phyloP scores from a whole-genome alignment of 2,888 invertebrate genomes.

The Arge pagana region DNA sequence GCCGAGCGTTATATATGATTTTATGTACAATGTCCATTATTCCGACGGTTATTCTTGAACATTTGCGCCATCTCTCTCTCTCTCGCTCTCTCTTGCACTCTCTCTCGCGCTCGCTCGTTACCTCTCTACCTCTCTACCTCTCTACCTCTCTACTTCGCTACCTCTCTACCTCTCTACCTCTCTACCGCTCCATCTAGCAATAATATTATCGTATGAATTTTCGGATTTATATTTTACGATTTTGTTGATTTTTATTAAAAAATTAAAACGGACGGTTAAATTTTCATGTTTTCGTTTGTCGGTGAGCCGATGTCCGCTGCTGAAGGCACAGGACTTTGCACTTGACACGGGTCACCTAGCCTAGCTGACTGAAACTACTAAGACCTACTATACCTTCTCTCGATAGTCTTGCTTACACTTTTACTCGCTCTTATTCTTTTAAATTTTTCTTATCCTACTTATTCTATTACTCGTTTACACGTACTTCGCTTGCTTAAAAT shows the following conservation, averaged over 20 bases:
- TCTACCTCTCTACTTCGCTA: background rate
- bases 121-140: background rate
- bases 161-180: background rate
- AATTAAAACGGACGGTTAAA: slow-evolving; percentile 57
- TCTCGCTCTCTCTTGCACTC: slow-evolving; percentile 8
- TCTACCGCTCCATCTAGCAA: slow-evolving; percentile 29
- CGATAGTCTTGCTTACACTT: slow-evolving; percentile 17
- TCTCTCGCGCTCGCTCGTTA: slow-evolving; percentile 1
- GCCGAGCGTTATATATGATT: slow-evolving; percentile 3
- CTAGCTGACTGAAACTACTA: slow-evolving; percentile 49
- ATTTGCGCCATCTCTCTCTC: slow-evolving; percentile 7
- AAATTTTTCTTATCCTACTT: slow-evolving; percentile 36
- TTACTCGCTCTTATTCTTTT: slow-evolving; percentile 42
- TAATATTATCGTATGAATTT: slow-evolving; percentile 38
- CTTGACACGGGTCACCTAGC: slow-evolving; percentile 58
- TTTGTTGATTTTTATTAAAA: slow-evolving; percentile 46
- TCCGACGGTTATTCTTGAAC: slow-evolving; percentile 1
- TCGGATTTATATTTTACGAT: slow-evolving; percentile 45
- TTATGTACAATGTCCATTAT: too few relatives aligned
- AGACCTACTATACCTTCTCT: slow-evolving; percentile 25
- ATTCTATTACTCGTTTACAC: slow-evolving; percentile 28
- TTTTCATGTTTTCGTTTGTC: slow-evolving; percentile 49
- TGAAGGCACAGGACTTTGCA: slow-evolving; percentile 59
- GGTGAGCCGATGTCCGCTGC: slow-evolving; percentile 59
- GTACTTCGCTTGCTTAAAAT: too few relatives aligned